These are phyloP conservation scores for Brachionus sp. DNA, from an alignment of 1,140 invertebrate species.

Conservation along the genomic window DNA sequence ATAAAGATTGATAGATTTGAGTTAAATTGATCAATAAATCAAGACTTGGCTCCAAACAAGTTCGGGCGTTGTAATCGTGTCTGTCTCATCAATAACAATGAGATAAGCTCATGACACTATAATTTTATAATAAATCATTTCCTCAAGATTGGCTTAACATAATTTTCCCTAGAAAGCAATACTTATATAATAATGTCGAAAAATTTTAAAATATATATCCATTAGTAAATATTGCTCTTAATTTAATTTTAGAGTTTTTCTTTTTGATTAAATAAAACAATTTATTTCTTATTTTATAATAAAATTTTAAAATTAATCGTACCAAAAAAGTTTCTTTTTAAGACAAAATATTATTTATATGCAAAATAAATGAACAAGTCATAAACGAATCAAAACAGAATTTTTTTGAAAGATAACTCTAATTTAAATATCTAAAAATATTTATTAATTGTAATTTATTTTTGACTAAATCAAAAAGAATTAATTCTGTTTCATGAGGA, in stretches of 20 bases:
- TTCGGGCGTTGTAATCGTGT: not conserved
- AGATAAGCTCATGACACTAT: not conserved
- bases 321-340: not conserved
- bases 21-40: constrained; percentile 6
- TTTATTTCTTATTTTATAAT: not conserved
- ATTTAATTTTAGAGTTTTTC: not conserved
- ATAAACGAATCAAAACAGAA: not conserved
- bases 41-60: not conserved
- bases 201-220: not conserved
- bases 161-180: not conserved
- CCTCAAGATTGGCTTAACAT: not conserved
- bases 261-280: not conserved
- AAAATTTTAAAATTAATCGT: not conserved
- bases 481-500: not conserved
- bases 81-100: not conserved
- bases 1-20: constrained; percentile 11
- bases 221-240: not conserved
- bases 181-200: not conserved
- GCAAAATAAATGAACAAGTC: not conserved
- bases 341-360: not conserved
- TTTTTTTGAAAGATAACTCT: not conserved
- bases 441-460: constrained; percentile 25
- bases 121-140: constrained; percentile 8
- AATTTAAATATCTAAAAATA: constrained; percentile 3
- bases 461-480: not conserved